Evolutionary conservation across 2,797 vertebrate species (phyloP).

Genomic region (Poecilia gillii): DNA sequence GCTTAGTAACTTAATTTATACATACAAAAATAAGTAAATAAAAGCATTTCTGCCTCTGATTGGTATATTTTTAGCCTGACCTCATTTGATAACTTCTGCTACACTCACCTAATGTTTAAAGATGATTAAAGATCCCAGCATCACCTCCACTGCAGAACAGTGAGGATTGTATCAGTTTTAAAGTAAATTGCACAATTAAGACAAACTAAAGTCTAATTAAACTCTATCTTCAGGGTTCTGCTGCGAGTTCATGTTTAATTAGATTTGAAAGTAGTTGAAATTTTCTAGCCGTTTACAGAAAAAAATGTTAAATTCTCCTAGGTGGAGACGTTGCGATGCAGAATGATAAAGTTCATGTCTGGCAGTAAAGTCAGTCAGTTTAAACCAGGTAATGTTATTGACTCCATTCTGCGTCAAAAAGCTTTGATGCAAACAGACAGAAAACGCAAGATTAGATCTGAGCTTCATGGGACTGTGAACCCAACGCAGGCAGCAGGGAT

Average conservation of each 20-base stretch:
- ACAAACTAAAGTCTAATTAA: neutral
- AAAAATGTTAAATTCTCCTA: neutral
- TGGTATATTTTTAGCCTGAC: neutral
- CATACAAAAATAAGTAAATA: neutral
- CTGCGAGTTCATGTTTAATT: neutral
- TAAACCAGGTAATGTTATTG: neutral
- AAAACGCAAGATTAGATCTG: conserved; percentile 54
- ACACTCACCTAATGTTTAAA: neutral
- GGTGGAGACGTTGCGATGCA: neutral
- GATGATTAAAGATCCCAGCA: neutral
- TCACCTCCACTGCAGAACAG: neutral
- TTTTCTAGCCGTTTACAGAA: neutral
- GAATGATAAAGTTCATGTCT: neutral
- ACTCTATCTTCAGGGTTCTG: neutral
- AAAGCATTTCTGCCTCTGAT: neutral
- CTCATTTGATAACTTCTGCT: neutral
- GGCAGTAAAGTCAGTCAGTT: neutral
- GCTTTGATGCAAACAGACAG: conserved; percentile 39
- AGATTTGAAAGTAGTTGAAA: neutral
- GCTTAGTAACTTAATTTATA: neutral
- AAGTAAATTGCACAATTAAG: neutral
- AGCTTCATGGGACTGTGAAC: conserved; percentile 47
- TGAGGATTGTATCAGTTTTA: neutral
- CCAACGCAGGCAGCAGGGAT: conserved; percentile 57
- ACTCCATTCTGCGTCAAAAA: conserved; percentile 9